Conservation (phyloP, 2,113 vertebrate genomes). For the Phoenicopterus ruber region DNA sequence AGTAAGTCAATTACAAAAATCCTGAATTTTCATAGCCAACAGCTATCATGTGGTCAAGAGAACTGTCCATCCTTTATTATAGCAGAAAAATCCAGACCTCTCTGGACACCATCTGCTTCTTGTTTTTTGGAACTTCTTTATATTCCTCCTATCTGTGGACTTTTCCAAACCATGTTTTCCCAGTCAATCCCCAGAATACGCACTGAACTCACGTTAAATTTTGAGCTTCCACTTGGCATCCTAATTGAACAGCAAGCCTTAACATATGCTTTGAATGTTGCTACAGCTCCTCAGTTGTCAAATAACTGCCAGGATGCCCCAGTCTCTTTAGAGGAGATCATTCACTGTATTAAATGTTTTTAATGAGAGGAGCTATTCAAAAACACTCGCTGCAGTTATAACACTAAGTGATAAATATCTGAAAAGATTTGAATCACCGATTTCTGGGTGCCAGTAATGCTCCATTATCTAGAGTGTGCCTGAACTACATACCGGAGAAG, state of each 20-base stretch:
- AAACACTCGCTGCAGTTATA: not conserved
- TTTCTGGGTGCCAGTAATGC: not conserved
- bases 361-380: not conserved
- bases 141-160: not conserved
- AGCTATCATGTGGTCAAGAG: not conserved
- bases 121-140: not conserved
- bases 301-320: not conserved
- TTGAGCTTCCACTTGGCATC: not conserved
- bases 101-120: not conserved
- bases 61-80: not conserved
- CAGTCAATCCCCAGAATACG: not conserved
- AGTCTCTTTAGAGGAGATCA: not conserved
- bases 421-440: not conserved
- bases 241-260: not conserved
- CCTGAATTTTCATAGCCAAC: not conserved
- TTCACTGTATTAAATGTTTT: not conserved
- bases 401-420: not conserved
- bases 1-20: conserved; percentile 14
- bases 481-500: not conserved
- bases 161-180: conserved; percentile 7
- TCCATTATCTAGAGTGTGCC: not conserved
- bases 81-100: not conserved
- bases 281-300: not conserved
- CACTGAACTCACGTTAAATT: not conserved
- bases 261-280: not conserved